Base-by-base conservation (phyloP, 1,140 invertebrate species). In the Chrysomallon squamiferum region DNA sequence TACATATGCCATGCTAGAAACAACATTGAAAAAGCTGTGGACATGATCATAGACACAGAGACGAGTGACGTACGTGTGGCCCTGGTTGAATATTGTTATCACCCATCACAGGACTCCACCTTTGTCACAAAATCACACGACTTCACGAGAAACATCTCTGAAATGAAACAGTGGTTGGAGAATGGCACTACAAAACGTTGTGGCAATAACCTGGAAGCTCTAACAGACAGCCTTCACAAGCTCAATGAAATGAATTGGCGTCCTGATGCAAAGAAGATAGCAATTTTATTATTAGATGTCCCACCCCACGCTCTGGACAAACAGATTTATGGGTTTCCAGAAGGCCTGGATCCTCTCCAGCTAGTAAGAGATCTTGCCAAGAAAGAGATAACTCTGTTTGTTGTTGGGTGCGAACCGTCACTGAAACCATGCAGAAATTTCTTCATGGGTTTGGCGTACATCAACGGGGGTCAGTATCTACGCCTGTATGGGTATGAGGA, bases 381-480 rank as follows among this genome's bases (percentile, higher is more conserved):
- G 57, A 81, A 80, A 38, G 73, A 68, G 15, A 71, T 83, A 5
- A 79, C 77, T 1, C 52, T 83, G 32, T 83, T 81, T 43, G 64
- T 70, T 18, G 75, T 77, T 32, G 81, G 79, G 0, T 78, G 76
- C 62, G 81, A 83, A 56, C 79, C 81, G 4, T 59, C 66, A 2
- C 72, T 83, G 6, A 62, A 58, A 20, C 73, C 71, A 6, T 81
- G 77, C 62, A 78, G 76, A 65, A 77, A 81, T n/a, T 81, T 83
- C 60, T 83, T 81, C 66, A 71, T 69, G 52, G 76, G 75, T 18
- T 22, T 83, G 22, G 81, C 78, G 0, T 77, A 75, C 59, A 41
- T 74, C n/a, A 80, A 79, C n/a, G 79, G 81, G n/a, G 81, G 81
- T 7, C 79, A 81, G 56, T 81, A 81, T 65, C 72, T 83, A 9